Evolutionary conservation across 2,888 invertebrate genomes (phyloP).

Genomic region (Drosophila neonasuta): DNA sequence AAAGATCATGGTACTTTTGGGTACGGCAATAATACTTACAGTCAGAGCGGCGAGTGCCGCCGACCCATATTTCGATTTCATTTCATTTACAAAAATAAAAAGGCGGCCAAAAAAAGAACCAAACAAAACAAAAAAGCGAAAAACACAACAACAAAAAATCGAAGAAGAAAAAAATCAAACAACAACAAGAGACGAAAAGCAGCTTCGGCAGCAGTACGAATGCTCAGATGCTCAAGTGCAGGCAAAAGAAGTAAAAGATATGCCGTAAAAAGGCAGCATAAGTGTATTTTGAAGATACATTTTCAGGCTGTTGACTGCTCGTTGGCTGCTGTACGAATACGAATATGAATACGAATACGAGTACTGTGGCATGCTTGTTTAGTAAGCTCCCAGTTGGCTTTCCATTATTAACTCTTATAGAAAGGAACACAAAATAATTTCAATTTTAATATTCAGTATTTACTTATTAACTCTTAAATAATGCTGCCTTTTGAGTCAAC

Average conservation of each 20-base stretch:
- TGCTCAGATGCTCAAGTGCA: constrained; percentile 67
- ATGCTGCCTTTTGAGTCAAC: not conserved
- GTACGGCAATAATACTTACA: constrained; percentile 34
- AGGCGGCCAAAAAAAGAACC: constrained; percentile 51
- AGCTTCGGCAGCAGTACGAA: constrained; percentile 52
- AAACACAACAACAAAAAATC: constrained; percentile 19
- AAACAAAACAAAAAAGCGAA: constrained; percentile 43
- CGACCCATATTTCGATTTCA: constrained; percentile 71
- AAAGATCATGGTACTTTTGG: constrained; percentile 52
- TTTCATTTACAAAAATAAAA: constrained; percentile 70
- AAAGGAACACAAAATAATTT: not conserved
- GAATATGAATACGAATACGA: not conserved
- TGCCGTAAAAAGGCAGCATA: constrained; percentile 69
- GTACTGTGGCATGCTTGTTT: constrained; percentile 38
- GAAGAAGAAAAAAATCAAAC: constrained; percentile 39
- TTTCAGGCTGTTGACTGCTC: constrained; percentile 42
- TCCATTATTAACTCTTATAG: constrained; percentile 34
- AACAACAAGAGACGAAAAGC: constrained; percentile 58
- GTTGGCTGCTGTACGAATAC: constrained; percentile 29
- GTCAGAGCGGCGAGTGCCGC: constrained; percentile 43
- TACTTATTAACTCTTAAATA: not conserved
- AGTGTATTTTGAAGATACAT: constrained; percentile 54
- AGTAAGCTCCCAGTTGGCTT: constrained; percentile 40
- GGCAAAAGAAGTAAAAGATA: constrained; percentile 72
- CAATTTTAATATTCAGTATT: not conserved